A percentile compares a stretch with the other conserved stretches of the same genome.
phyloP scores from a whole-genome alignment of 2,113 vertebrate species.

The Colossoma macropomum region DNA sequence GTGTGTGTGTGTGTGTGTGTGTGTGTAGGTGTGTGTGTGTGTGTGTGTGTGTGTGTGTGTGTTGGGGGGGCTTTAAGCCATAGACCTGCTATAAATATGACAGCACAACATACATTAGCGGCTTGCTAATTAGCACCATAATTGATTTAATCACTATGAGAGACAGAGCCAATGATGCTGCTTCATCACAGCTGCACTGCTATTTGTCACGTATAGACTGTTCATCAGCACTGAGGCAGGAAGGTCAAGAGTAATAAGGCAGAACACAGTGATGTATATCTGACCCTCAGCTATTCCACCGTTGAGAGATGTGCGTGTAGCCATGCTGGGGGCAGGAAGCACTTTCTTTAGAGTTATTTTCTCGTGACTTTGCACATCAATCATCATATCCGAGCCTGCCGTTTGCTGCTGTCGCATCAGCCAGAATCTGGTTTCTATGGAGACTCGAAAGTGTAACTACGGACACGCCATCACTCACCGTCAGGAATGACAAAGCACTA shows the following conservation, averaged over 20 bases:
- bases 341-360: not conserved
- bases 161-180: no score
- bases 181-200: no score
- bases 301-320: slow-evolving; percentile 48
- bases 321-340: not conserved
- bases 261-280: slow-evolving; percentile 37
- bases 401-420: not conserved
- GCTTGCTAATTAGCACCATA: no score
- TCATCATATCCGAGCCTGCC: not conserved
- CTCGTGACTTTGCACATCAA: not conserved
- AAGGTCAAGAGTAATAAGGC: slow-evolving; percentile 46
- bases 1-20: no score
- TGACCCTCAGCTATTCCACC: slow-evolving; percentile 48
- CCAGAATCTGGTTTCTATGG: slow-evolving; percentile 3
- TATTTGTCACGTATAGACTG: not conserved
- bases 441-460: not conserved
- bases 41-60: no score
- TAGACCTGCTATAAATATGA: no score
- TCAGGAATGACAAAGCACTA: not conserved
- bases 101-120: no score
- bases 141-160: no score
- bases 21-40: no score
- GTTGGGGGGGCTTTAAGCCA: no score
- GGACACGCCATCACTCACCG: not conserved
- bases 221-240: slow-evolving; percentile 41